Base-by-base conservation (phyloP, 1,140 invertebrate genomes). In the Ditylenchus dipsaci region DNA sequence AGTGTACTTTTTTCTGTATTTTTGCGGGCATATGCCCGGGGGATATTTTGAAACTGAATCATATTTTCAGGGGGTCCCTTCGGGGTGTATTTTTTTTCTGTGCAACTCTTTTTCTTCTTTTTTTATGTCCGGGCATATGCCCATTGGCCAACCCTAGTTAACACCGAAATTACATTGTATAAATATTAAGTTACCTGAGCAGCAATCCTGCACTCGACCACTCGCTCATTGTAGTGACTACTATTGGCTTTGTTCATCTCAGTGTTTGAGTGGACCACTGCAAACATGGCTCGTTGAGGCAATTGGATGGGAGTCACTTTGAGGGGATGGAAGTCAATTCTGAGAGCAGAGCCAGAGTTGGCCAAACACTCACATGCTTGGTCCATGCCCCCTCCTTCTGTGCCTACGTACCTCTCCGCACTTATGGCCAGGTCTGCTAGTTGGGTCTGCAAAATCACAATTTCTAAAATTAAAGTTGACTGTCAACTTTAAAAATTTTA, bases 251-350 rank as follows among this genome's bases (percentile, higher is more conserved):
- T 99, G 83, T 97, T 97, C 71, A 90, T 88, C 78, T 90, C 88
- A 0, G 89, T 89, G 76, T 93, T 86, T 84, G 91, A 93, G 80
- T 98, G 93, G 9, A 91, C 90, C 59, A 99, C 90, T 7, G 97
- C 91, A 86, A 98, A 98, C 9, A 89, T 88, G 49, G 89, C 90
- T 67, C 89, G 88, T 66, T 86, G 77, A 1, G 95, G 95, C 30
- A 99, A 83, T 0, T 83, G 83, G 1, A 97, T 89, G 77, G 92
- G 88, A 42, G 86, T 87, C 5, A 89, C 88, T 69, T 87, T 87
- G 15, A 97, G 83, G 0, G 95, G 95, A 80, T 92, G 88, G 85
- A 96, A 99, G 76, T 95, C 90, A 74, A 99, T 97, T 71, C 92
- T 87, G 82, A 86, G 63, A 21, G 81, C 79, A 17, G 83, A 83